phyloP scores from a whole-genome alignment of 2,888 invertebrate genomes.

The Lamproptera curius region DNA sequence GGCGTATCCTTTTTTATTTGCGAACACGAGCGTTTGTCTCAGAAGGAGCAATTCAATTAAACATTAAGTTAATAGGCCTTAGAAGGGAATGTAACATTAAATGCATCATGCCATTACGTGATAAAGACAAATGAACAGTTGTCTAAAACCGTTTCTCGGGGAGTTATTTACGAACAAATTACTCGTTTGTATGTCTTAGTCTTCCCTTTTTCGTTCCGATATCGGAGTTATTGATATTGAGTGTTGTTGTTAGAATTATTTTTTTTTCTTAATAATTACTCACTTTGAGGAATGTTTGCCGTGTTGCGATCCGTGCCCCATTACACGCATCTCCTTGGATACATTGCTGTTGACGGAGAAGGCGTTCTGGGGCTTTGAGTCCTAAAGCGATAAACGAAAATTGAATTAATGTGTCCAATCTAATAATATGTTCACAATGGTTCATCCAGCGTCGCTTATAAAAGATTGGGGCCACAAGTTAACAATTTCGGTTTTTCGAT shows the following conservation, averaged over 20 bases:
- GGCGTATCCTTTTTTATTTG: too few relatives aligned
- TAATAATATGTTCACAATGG: too few relatives aligned
- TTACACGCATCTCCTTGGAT: slow-evolving; percentile 92
- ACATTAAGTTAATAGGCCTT: background rate
- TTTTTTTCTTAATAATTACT: slow-evolving; percentile 33
- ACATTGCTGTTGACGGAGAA: slow-evolving; percentile 86
- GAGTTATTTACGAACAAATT: slow-evolving; percentile 13
- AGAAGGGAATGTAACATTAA: slow-evolving; percentile 2
- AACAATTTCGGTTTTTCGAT: too few relatives aligned
- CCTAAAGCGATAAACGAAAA: too few relatives aligned
- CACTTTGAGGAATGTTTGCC: slow-evolving; percentile 75
- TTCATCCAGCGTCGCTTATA: too few relatives aligned
- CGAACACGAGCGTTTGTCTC: too few relatives aligned
- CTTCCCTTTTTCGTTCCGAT: background rate
- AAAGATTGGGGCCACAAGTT: too few relatives aligned
- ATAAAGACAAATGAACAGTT: slow-evolving; percentile 18
- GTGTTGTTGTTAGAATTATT: too few relatives aligned
- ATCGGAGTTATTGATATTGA: background rate
- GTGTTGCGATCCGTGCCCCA: slow-evolving; percentile 91
- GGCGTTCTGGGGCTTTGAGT: slow-evolving; percentile 80
- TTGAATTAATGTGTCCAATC: too few relatives aligned
- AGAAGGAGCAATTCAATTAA: too few relatives aligned
- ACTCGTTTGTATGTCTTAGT: background rate
- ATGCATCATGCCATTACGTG: slow-evolving; percentile 12
- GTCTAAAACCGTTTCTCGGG: slow-evolving; percentile 1